phyloP scores from a whole-genome alignment of 2,113 vertebrate genomes.

The Progne subis region DNA sequence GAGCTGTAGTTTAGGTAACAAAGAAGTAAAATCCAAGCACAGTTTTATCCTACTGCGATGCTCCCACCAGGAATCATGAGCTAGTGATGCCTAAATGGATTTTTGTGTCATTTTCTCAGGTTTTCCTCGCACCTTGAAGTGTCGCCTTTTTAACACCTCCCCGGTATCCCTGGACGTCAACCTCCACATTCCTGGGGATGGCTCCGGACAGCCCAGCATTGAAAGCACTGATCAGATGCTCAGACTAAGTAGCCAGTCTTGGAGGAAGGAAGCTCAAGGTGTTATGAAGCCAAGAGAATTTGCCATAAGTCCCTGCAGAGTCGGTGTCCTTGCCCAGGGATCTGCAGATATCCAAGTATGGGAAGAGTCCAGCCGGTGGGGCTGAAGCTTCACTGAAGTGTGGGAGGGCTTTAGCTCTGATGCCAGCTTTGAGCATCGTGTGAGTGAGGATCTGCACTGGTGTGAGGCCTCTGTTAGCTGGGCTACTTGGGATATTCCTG shows the following conservation, averaged over 20 bases:
- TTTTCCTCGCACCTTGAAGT: conserved; percentile 79
- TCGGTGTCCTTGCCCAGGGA: conserved; percentile 62
- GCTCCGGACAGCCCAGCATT: conserved; percentile 69
- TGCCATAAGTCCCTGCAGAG: conserved; percentile 68
- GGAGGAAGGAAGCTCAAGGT: conserved; percentile 19
- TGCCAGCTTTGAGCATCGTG: background rate
- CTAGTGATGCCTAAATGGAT: background rate
- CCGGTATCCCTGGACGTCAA: conserved; percentile 81
- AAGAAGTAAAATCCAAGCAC: background rate
- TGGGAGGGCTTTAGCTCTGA: background rate
- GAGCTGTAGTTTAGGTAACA: background rate
- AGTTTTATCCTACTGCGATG: background rate
- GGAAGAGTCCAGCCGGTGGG: background rate
- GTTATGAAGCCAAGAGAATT: conserved; percentile 77
- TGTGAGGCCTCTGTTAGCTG: background rate
- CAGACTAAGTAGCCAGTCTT: background rate
- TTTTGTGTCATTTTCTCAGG: conserved; percentile 66
- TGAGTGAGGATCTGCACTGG: no score
- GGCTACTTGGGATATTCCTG: accelerated
- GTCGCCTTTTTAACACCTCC: conserved; percentile 83
- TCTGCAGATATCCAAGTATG: conserved; percentile 79
- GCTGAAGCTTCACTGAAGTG: background rate
- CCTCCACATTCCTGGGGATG: conserved; percentile 81
- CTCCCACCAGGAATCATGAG: background rate
- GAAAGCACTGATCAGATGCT: background rate